Conservation (phyloP, 2,797 vertebrate genomes). For the Poecile montanus region DNA sequence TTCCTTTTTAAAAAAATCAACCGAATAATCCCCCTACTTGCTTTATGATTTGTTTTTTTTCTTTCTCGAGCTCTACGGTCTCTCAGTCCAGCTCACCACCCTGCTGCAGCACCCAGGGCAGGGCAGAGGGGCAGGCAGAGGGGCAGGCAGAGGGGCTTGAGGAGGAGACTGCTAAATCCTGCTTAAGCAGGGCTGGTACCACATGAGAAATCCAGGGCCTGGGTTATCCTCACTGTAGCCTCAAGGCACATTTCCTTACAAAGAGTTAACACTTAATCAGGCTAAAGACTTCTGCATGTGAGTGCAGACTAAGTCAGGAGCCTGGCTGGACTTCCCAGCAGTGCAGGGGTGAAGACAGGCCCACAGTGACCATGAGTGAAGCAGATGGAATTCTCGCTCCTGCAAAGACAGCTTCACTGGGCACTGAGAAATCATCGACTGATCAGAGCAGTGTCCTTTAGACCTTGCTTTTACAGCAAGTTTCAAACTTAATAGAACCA, state of each 20-base stretch:
- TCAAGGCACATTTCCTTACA: neutral
- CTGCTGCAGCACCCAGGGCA: neutral
- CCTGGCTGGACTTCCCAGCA: neutral
- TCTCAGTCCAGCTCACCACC: neutral
- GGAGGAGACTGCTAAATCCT: neutral
- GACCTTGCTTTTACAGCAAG: neutral
- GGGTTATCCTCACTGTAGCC: neutral
- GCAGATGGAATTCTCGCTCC: neutral
- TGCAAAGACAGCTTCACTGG: neutral
- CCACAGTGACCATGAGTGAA: neutral
- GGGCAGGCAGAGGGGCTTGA: neutral
- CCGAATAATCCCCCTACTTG: neutral
- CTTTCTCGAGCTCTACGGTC: neutral
- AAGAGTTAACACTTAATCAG: conserved; percentile 5
- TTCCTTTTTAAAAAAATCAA: neutral
- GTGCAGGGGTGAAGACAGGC: neutral
- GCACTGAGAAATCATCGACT: neutral
- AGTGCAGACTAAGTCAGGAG: neutral
- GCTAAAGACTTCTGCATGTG: neutral
- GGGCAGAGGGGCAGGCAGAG: neutral
- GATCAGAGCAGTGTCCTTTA: fast-evolving
- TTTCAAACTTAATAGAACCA: neutral
- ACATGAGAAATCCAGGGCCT: neutral
- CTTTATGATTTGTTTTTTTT: neutral
- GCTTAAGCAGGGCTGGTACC: neutral